phyloP scores from a whole-genome alignment of 2,797 vertebrate genomes.

The Gallirallus australis region DNA sequence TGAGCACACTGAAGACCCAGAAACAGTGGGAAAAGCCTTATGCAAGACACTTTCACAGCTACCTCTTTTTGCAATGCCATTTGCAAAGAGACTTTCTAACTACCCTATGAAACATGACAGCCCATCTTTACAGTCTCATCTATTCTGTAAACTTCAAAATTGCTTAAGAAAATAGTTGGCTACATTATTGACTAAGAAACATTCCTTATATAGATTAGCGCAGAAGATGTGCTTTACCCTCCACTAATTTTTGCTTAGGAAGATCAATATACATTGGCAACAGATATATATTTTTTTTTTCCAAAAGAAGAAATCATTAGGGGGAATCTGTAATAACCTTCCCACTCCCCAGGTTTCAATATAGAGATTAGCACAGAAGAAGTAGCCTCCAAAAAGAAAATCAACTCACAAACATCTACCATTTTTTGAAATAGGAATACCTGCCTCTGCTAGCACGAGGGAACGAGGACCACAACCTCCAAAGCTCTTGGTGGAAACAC shows the following conservation, averaged over 20 bases:
- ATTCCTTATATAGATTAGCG: background rate
- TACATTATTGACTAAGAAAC: background rate
- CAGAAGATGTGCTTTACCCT: background rate
- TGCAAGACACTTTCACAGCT: background rate
- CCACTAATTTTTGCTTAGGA: background rate
- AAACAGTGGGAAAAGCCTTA: background rate
- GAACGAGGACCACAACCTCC: background rate
- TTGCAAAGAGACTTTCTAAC: slow-evolving; percentile 11
- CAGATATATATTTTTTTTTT: background rate
- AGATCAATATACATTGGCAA: background rate
- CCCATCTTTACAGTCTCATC: background rate
- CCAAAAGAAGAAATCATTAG: background rate
- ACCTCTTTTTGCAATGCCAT: slow-evolving; percentile 18
- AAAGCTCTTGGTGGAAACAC: background rate
- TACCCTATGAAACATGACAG: slow-evolving; percentile 18
- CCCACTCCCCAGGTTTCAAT: background rate
- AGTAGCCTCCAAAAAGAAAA: background rate
- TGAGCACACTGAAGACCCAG: background rate
- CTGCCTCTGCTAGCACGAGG: background rate
- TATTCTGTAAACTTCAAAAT: background rate
- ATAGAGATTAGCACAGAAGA: background rate
- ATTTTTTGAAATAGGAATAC: background rate
- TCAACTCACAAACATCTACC: background rate
- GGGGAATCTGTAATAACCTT: background rate
- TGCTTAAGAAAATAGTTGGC: background rate